phyloP scores from a whole-genome alignment of 2,888 invertebrate genomes.

The Dasysyrphus tricinctus region DNA sequence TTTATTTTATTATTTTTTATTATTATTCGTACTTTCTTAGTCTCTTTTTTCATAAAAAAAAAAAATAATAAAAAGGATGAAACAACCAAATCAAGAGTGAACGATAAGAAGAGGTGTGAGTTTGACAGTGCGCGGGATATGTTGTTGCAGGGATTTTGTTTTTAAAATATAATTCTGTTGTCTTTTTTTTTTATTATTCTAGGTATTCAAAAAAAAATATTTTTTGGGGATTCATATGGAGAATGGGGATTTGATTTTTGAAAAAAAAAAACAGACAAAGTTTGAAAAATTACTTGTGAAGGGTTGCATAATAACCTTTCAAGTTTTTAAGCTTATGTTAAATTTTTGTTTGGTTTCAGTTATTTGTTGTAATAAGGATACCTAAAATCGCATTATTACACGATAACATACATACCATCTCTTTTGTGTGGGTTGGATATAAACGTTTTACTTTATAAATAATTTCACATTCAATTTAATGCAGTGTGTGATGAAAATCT shows the following conservation, averaged over 20 bases:
- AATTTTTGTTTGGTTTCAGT: constrained; percentile 10
- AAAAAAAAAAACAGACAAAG: neutral
- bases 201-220: neutral
- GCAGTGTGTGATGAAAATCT: no score
- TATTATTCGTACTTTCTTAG: constrained; percentile 48
- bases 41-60: neutral
- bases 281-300: constrained; percentile 9
- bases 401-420: neutral
- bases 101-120: constrained; percentile 42
- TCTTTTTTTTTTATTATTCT: constrained; percentile 36
- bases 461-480: no score
- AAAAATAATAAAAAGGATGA: constrained; percentile 16
- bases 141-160: constrained; percentile 47
- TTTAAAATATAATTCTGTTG: constrained; percentile 38
- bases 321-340: constrained; percentile 2
- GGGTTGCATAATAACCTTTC: constrained; percentile 29
- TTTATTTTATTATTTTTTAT: constrained; percentile 48
- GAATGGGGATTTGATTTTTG: neutral
- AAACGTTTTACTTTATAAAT: no score
- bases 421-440: neutral
- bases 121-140: constrained; percentile 46
- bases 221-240: constrained; percentile 5
- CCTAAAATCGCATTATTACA: neutral
- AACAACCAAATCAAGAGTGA: constrained; percentile 44
- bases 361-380: constrained; percentile 14